Evolutionary conservation across 2,888 invertebrate genomes (phyloP), one percentile per base, ranked within the genome.

Genomic region (Notodonta dromedarius): DNA sequence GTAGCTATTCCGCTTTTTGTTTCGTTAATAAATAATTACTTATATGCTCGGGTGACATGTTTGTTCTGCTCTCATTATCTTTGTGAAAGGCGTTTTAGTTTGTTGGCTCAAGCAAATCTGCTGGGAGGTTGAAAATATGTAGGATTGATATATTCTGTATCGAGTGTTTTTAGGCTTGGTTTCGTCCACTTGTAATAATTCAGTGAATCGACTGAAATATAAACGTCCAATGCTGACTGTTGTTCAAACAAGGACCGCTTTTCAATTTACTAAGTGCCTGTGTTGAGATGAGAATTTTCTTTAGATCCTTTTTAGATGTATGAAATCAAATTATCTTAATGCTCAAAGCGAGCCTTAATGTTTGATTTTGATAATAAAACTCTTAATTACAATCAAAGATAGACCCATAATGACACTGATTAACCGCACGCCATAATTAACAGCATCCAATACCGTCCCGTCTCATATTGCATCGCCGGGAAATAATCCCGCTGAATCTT

Each of bases 1-100:
- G 89, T 82, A 83, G 82, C 82, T 79, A 79, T 86, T 83, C 82
- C 77, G 86, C 86, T 89, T 90, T 91, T 92, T 90, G 88, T 82
- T 77, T 80, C 79, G 79, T 87, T 89, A 85, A 90, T 89, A 88
- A 89, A 86, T 24, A 24, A 24, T 86, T 85, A 87, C 82, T 24
- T 74, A 81, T 81, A 79, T 77, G 77, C 77, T 77, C 63, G 74
- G 82, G 77, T 82, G 86, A 80, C 79, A 79, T 85, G 85, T 86
- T 88, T 85, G 82, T 80, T 83, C 76, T 84, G 82, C 70, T 76
- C 79, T 80, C 78, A 76, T 80, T 84, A 71, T 82, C 76, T 75
- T 80, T 80, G 80, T 83, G 71, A 70, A 73, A 66, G 56, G 58
- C 68, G 60, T 35, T 69, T 72, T 66, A 66, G 72, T 61, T 67